Base-by-base conservation (phyloP, 2,113 vertebrate genomes). In the Pseudorhombus dupliciocellatus region DNA sequence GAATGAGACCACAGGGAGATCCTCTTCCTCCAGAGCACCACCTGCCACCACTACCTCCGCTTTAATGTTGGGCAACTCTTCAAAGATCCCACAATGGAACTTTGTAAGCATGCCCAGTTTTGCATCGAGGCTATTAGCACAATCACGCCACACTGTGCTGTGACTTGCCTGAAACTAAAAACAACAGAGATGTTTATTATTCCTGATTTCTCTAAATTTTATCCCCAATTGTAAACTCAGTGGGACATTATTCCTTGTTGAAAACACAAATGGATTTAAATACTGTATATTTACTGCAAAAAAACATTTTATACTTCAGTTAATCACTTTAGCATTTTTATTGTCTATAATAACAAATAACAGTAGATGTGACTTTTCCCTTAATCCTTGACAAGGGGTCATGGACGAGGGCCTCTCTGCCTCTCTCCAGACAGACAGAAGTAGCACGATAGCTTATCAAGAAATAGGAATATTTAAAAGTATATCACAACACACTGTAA, bases 1-100 rank as follows among this genome's bases (percentile, higher is more conserved):
- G 79, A 90, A 87, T 73, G 80, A 66, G 84, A 90, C 90, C 90
- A 75, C 86, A 84, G 91, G 88, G 88, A 90, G 82, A 87, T 85
- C 69, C 75, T 87, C 86, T 77, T 89, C 86, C 60, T 87, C 70
- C 75, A 83, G 73, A 61, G 37, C 84, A 77, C 90, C 88, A 91
- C 91, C 86, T 92, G 91, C 85, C 88, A 69, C 80, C 66, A 31
- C 80, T 68, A 72, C 73, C 77, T 80, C 72, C 70, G 50, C 77
- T 89, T 90, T 84, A 86, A 86, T 80, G 81, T 82, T 57, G 66
- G 65, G 62, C 75, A 60, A 77, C 75, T 79, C 88, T 87, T 86
- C 81, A 81, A 83, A 86, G 67, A 73, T 79, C 66, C 77, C 74
- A 83, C 83, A 83, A 84, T 81, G 84, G 73, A 61, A 77, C 86